Percentiles rank a stretch among this genome's conserved stretches.
phyloP scores from a whole-genome alignment of 2,888 invertebrate species.

The Protonemura montana region DNA sequence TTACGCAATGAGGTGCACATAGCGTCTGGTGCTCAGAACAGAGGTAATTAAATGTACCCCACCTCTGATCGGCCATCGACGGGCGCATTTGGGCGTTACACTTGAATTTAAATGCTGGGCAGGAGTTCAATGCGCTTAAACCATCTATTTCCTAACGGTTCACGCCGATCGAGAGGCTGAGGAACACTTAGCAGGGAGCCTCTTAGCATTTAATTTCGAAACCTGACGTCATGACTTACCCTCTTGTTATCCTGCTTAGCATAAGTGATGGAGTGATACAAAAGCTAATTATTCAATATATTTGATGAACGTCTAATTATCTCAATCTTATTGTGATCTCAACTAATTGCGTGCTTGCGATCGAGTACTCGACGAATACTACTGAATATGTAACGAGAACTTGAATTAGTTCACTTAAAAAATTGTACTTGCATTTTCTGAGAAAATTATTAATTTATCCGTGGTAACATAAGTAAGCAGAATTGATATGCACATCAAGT shows the following conservation, averaged over 20 bases:
- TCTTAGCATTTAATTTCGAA: neutral
- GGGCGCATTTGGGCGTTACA: neutral
- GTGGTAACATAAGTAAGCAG: too few species aligned
- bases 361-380: too few species aligned
- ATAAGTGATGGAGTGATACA: neutral
- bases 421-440: too few species aligned
- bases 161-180: neutral
- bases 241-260: conserved; percentile 7
- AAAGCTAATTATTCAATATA: neutral
- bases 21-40: too few species aligned
- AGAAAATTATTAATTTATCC: too few species aligned
- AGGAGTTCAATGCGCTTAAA: conserved; percentile 28
- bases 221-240: neutral
- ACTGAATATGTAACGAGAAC: too few species aligned
- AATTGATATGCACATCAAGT: too few species aligned
- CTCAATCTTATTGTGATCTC: neutral
- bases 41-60: neutral
- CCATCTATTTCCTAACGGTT: neutral
- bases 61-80: neutral
- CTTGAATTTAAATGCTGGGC: conserved; percentile 20
- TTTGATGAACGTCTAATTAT: neutral
- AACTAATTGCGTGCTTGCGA: neutral
- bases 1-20: neutral
- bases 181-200: neutral
- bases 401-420: too few species aligned